Base-by-base conservation (phyloP, 2,888 invertebrate species). In the Ecdyonurus torrentis region DNA sequence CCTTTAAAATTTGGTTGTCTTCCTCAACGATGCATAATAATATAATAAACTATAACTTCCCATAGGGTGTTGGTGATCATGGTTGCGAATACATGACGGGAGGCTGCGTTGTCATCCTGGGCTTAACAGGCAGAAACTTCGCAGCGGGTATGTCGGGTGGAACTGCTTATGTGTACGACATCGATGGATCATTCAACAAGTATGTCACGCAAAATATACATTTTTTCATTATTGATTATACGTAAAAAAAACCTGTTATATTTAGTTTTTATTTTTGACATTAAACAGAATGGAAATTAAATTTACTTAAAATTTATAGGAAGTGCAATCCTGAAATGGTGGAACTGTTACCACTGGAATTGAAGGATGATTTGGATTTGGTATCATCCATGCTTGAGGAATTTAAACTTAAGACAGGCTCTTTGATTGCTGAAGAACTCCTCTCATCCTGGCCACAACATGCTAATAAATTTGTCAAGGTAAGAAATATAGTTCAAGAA, bases 61-160 rank as follows among this genome's bases (percentile, higher is more conserved):
- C 66, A 7, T 66, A 81, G 79, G 97, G 97, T 62, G 96, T 95
- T 64, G 99, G 99, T 53, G 99, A 99, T 79, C 98, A 99, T 77
- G 98, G 96, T 64, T 99, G 99, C 79, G 99, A 99, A 78, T 99
- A 99, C 77, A 99, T 99, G 99, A 99, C 99, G 60, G 97, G 95
- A 18, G 97, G 97, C 64, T 78, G 83, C 64, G 89, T 90, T 66
- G 81, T 99, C 61, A 89, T 99, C 70, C 82, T 99, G 19, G 97
- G 97, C 1, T 81, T 91, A 65, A 97, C 97, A 5, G 99, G 99
- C 1, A 79, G 98, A 66, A 99, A 99, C 79, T 99, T 99, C 78
- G 98, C 96, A 7, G 99, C 99, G 59, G 99, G 98, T 69, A 99
- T 99, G 98, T 96, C 96, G 64, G 93, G 93, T 59, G 94, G 94